Base-by-base conservation (phyloP, 2,113 vertebrate genomes). In the Neofelis nebulosa region DNA sequence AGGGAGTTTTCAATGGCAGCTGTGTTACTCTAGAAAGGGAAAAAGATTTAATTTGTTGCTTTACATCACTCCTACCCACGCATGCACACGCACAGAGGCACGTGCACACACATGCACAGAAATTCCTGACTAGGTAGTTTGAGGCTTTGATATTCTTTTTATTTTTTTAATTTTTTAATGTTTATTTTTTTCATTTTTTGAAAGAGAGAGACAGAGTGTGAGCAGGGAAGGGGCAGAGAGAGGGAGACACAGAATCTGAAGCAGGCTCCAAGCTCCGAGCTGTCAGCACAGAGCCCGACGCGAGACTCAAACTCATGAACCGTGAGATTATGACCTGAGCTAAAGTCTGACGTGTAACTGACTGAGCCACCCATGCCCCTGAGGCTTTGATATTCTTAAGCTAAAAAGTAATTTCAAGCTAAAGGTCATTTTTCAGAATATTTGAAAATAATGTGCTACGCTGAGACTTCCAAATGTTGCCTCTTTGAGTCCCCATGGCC, bases 351-450 rank as follows among this genome's bases (percentile, higher is more conserved):
- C 19, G 19, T 2, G 19, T 57, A 57, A 57, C 19, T 57, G 18
- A 57, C 55, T 57, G 55, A 57, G 19, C 55, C 55, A 57, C 18
- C 16, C 55, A 57, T 27, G 61, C 61, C 21, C 21, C 61, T 9
- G 25, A 69, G n/a, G 12, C 18, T 84, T 57, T 88, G 2, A 95
- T 74, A 33, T 84, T 92, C 71, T 96, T 87, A 92, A 94, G 45
- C 25, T 23, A 68, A 85, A 91, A 93, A 15, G 3, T 73, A 68
- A 68, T 52, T 82, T 95, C 21, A 90, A 96, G 94, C 87, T 38
- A 86, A 52, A 9, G 15, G 57, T 91, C 33, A 80, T 13, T 91
- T 27, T 94, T 80, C 63, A 50, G n/a, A 76, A 83, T 83, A 66
- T 65, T 85, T 65, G 45, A 57, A 90, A 88, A 88, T 65, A 84